A percentile compares a stretch with the other conserved stretches of the same genome.
These are phyloP conservation scores for Carcinoscorpius rotundicauda DNA, from an alignment of 1,140 invertebrate species.

Conservation along the genomic window DNA sequence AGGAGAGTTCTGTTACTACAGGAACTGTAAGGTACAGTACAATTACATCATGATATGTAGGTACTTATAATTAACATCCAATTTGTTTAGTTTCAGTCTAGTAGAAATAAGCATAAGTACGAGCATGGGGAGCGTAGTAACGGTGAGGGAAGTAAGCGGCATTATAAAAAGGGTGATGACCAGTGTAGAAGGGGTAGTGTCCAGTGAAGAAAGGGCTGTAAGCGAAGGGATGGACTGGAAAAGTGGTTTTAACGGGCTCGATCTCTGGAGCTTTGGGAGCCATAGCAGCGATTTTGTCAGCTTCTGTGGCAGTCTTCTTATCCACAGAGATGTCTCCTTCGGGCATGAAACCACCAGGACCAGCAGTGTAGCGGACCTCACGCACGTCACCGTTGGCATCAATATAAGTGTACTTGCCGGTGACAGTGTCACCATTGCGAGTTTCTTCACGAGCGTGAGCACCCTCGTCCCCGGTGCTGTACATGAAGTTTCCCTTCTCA, in stretches of 20 bases:
- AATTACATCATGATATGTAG: too few relatives aligned
- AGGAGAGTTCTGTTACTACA: too few relatives aligned
- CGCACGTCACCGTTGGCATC: slow-evolving; percentile 66
- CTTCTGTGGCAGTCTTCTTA: slow-evolving; percentile 20
- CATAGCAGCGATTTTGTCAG: slow-evolving; percentile 20
- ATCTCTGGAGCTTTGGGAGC: slow-evolving; percentile 19
- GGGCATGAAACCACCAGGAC: slow-evolving; percentile 35
- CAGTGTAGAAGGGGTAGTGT: too few relatives aligned
- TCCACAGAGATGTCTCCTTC: slow-evolving; percentile 21
- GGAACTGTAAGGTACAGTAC: too few relatives aligned
- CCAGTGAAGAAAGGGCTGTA: slow-evolving; percentile 4
- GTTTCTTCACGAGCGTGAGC: slow-evolving; percentile 15
- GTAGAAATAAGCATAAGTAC: too few relatives aligned
- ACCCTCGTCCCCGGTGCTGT: slow-evolving; percentile 17
- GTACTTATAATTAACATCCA: too few relatives aligned
- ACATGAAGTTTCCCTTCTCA: slow-evolving; percentile 11
- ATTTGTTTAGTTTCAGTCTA: too few relatives aligned
- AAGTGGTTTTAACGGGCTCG: background rate
- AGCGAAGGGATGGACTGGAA: slow-evolving; percentile 9
- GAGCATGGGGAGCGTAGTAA: too few relatives aligned
- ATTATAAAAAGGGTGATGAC: too few relatives aligned
- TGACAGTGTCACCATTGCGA: slow-evolving; percentile 63
- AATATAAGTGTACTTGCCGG: slow-evolving; percentile 72
- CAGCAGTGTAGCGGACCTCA: slow-evolving; percentile 66
- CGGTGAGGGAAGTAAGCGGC: too few relatives aligned